Evolutionary conservation across 2,888 invertebrate species (phyloP).

Genomic region (Netelia fuscicornis): DNA sequence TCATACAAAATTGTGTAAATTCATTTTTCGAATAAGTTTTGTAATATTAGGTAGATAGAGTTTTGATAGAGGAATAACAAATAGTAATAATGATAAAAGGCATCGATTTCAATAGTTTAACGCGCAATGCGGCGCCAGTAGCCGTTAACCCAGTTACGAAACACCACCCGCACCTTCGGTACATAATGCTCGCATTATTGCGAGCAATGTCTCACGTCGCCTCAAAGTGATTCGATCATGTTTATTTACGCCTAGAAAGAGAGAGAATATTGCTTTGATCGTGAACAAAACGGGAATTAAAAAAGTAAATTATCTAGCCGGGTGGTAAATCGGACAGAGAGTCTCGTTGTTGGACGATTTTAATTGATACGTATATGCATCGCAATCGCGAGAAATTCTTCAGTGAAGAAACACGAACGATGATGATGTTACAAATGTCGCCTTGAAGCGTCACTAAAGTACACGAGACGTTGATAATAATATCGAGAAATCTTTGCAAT

Average conservation of each 20-base stretch:
- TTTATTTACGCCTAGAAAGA: conserved; percentile 17
- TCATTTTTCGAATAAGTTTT: not conserved
- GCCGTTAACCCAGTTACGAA: conserved; percentile 80
- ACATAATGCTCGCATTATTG: conserved; percentile 76
- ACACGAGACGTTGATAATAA: conserved; percentile 24
- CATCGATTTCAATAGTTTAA: conserved; percentile 69
- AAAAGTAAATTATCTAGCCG: not conserved
- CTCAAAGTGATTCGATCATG: conserved; percentile 22
- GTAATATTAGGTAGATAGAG: not conserved
- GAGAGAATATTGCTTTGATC: conserved; percentile 25
- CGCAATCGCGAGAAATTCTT: conserved; percentile 46
- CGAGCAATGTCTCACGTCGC: conserved; percentile 34
- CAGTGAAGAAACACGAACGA: not conserved
- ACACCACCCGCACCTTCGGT: conserved; percentile 63
- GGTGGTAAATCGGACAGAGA: conserved; percentile 52
- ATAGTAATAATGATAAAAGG: not conserved
- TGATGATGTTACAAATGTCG: conserved; percentile 54
- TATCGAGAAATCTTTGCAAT: not conserved
- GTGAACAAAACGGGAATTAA: conserved; percentile 9
- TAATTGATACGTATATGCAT: conserved; percentile 32
- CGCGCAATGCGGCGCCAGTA: conserved; percentile 67
- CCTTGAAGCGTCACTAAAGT: conserved; percentile 46
- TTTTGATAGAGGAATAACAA: not conserved
- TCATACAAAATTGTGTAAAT: too few relatives aligned
- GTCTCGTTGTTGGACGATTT: conserved; percentile 59